These are phyloP conservation scores for Anhinga rufa DNA, from an alignment of 2,113 vertebrate genomes.

Conservation along the genomic window DNA sequence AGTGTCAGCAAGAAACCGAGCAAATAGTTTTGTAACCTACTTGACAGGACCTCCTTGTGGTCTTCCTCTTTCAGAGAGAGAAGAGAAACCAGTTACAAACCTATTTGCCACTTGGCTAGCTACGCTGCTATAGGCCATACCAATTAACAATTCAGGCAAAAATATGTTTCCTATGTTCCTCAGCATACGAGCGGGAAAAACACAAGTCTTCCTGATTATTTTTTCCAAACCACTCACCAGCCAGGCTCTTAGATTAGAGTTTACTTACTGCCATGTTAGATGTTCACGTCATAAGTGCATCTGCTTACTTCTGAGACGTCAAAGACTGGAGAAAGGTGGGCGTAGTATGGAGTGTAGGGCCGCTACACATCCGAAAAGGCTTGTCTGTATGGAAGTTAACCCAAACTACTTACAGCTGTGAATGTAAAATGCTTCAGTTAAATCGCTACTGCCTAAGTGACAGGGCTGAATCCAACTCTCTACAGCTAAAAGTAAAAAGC, in stretches of 20 bases:
- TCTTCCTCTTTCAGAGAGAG: background rate
- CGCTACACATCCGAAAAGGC: too few species aligned
- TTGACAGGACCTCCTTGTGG: background rate
- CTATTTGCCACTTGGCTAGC: background rate
- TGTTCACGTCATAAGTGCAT: background rate
- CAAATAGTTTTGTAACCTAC: background rate
- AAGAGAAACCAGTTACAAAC: conserved; percentile 7
- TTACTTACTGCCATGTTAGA: background rate
- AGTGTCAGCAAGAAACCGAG: background rate
- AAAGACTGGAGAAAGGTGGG: too few species aligned
- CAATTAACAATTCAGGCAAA: conserved; percentile 11
- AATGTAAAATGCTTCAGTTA: background rate
- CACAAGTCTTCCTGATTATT: too few species aligned
- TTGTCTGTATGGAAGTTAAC: background rate
- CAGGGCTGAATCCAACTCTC: background rate
- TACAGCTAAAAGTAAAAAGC: background rate
- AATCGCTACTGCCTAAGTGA: background rate
- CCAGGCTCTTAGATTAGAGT: background rate
- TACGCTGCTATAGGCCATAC: background rate
- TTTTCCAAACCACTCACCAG: background rate
- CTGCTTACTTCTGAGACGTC: background rate
- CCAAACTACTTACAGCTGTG: too few species aligned
- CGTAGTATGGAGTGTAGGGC: fast-evolving
- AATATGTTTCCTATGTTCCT: background rate
- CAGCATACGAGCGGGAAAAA: too few species aligned